A percentile compares a stretch with the other conserved stretches of the same genome.
Evolutionary conservation across 2,888 invertebrate species (phyloP).

Genomic region (Subacronicta megacephala): DNA sequence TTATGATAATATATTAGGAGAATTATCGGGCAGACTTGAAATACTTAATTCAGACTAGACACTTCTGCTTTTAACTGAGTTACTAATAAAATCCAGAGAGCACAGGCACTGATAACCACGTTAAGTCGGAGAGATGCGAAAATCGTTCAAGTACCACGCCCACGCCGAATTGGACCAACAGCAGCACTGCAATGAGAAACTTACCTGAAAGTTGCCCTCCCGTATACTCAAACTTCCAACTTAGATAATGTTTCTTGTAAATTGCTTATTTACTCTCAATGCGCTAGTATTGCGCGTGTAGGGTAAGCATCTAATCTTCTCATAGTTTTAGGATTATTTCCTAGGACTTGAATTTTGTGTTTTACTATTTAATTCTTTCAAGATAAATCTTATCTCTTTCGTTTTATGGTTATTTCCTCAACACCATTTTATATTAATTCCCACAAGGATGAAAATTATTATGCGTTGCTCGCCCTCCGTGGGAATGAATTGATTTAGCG

Average conservation of each 20-base stretch:
- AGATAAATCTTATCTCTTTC: no score
- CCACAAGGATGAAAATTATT: slow-evolving; percentile 22
- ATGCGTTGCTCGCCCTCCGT: slow-evolving; percentile 24
- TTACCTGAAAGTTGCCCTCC: slow-evolving; percentile 62
- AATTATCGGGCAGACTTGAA: slow-evolving; percentile 14
- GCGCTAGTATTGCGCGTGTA: slow-evolving; percentile 10
- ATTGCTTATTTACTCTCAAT: slow-evolving; percentile 26
- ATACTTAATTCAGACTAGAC: slow-evolving; percentile 19
- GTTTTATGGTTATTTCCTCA: no score
- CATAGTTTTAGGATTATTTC: slow-evolving; percentile 16
- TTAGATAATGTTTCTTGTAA: slow-evolving; percentile 46
- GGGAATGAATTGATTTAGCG: slow-evolving; percentile 28
- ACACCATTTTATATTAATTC: neutral
- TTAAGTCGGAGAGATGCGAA: slow-evolving; percentile 64
- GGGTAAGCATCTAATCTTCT: slow-evolving; percentile 9
- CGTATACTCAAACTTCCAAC: slow-evolving; percentile 53
- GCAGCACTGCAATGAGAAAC: slow-evolving; percentile 76
- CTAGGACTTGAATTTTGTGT: neutral
- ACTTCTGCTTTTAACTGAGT: slow-evolving; percentile 24
- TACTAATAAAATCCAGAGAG: slow-evolving; percentile 48
- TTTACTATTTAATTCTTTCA: neutral
- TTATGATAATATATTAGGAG: slow-evolving; percentile 2
- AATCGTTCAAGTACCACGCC: slow-evolving; percentile 80
- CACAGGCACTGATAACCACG: slow-evolving; percentile 61
- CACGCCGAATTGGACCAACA: slow-evolving; percentile 78